A percentile compares a stretch with the other conserved stretches of the same genome.
phyloP scores from a whole-genome alignment of 2,797 vertebrate genomes.

The Nyctibius grandis region DNA sequence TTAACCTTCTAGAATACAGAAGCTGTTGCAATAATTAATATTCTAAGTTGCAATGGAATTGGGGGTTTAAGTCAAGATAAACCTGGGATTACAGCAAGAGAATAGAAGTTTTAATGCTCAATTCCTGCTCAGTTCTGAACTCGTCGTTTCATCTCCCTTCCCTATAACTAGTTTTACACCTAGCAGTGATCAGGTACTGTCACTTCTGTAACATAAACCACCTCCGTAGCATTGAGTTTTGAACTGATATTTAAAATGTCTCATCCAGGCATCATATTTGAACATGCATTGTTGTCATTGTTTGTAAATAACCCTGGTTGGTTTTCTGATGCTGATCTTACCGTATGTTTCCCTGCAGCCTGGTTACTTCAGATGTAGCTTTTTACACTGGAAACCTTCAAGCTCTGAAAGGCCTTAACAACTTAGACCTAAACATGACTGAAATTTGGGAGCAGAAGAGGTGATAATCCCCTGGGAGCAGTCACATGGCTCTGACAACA shows the following conservation, averaged over 20 bases:
- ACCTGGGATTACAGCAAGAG: not conserved
- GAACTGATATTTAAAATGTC: not conserved
- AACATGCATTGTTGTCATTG: accelerated
- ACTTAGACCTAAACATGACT: constrained; percentile 90
- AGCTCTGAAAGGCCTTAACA: constrained; percentile 89
- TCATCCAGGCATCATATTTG: not conserved
- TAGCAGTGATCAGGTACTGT: not conserved
- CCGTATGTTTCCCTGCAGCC: constrained; percentile 69
- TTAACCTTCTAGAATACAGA: not conserved
- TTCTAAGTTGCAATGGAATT: not conserved
- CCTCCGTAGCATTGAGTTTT: not conserved
- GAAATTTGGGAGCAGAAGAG: constrained; percentile 99
- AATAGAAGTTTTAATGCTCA: not conserved
- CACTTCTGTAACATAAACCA: not conserved
- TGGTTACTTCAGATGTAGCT: constrained; percentile 94
- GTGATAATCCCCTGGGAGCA: constrained; percentile 79
- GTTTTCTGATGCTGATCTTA: not conserved
- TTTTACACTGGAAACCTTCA: constrained; percentile 97
- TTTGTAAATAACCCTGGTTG: no score
- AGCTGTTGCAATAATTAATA: not conserved
- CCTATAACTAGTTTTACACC: not conserved
- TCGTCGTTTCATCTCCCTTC: not conserved
- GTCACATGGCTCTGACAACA: constrained; percentile 42
- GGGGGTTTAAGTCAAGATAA: not conserved
- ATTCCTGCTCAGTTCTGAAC: not conserved